A percentile compares a stretch with the other conserved stretches of the same genome.
phyloP scores from a whole-genome alignment of 1,140 invertebrate species.

The Grapholita molesta region DNA sequence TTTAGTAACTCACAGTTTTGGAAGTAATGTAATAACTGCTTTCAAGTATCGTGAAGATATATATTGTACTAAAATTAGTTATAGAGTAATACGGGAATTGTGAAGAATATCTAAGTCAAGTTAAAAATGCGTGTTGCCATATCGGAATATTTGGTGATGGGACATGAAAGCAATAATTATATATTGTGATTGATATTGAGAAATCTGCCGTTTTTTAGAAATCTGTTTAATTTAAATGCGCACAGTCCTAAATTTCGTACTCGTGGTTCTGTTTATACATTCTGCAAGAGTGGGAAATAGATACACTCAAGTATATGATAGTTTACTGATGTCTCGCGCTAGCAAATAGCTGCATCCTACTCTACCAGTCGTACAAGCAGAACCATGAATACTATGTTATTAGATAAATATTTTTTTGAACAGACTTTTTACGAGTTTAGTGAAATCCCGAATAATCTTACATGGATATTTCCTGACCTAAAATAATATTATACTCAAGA shows the following conservation, averaged over 20 bases:
- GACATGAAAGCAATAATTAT: conserved; percentile 6
- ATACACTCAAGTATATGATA: neutral
- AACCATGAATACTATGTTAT: neutral
- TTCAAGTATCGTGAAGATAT: too few relatives aligned
- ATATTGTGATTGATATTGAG: neutral
- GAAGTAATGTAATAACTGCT: too few relatives aligned
- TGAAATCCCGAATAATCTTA: too few relatives aligned
- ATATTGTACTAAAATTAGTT: too few relatives aligned
- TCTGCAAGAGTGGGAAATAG: neutral
- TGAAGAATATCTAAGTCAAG: neutral
- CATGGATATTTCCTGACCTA: too few relatives aligned
- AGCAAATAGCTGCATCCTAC: neutral
- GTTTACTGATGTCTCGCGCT: neutral
- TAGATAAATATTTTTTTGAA: too few relatives aligned
- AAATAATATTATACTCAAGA: too few relatives aligned
- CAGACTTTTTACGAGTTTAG: too few relatives aligned
- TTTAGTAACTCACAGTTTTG: too few relatives aligned
- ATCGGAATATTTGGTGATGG: neutral
- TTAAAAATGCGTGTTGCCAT: neutral
- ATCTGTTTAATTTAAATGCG: neutral
- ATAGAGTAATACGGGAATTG: too few relatives aligned
- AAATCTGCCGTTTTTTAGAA: neutral
- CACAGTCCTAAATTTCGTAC: neutral
- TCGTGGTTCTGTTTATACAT: neutral
- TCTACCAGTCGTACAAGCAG: neutral